Percentiles rank a stretch among this genome's conserved stretches.
Evolutionary conservation across 2,113 vertebrate genomes (phyloP).

Genomic region (Leucoraja erinaceus): DNA sequence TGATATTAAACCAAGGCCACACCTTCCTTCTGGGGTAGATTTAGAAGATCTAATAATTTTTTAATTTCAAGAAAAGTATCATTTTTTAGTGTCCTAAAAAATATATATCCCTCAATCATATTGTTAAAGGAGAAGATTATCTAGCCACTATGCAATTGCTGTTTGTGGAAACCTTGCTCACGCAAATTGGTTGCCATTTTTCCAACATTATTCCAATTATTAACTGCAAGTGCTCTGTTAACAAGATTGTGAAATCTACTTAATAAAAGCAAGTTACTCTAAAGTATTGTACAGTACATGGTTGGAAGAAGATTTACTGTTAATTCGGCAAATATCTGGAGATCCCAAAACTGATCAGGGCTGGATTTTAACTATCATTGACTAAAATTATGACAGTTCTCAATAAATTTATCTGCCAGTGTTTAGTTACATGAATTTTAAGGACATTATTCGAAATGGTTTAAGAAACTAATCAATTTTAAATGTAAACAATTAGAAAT

Average conservation of each 20-base stretch:
- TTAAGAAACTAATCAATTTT: not conserved
- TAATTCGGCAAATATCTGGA: not conserved
- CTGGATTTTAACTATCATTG: not conserved
- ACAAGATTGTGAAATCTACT: not conserved
- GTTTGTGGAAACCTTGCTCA: not conserved
- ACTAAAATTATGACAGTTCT: not conserved
- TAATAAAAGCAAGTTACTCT: not conserved
- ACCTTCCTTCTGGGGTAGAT: not conserved
- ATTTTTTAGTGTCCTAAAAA: not conserved
- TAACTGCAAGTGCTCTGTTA: not conserved
- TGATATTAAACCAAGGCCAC: not conserved
- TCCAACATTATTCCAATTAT: not conserved
- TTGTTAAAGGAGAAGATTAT: not conserved
- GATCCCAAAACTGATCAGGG: not conserved
- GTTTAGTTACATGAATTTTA: not conserved
- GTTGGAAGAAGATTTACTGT: not conserved
- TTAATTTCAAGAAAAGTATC: not conserved
- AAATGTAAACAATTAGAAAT: not conserved
- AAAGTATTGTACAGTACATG: not conserved
- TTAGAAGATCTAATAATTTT: not conserved
- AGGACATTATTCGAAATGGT: not conserved
- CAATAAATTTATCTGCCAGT: not conserved
- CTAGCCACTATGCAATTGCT: not conserved
- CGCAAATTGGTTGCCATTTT: not conserved
- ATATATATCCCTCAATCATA: not conserved